Evolutionary conservation across 2,113 vertebrate species (phyloP).

Genomic region (Ictalurus furcatus): DNA sequence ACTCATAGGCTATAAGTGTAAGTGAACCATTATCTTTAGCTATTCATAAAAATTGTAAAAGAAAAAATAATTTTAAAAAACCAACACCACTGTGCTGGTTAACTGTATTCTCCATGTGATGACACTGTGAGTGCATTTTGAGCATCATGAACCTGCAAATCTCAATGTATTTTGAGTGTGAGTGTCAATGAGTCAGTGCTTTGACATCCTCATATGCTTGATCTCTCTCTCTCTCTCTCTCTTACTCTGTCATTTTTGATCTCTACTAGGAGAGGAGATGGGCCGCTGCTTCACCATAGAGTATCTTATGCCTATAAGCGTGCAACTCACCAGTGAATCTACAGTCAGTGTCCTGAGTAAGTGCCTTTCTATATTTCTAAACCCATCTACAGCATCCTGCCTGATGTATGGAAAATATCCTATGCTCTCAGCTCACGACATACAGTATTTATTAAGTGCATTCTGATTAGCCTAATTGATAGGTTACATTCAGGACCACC

Average conservation of each 20-base stretch:
- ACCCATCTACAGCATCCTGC: neutral
- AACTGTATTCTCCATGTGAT: neutral
- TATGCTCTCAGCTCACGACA: neutral
- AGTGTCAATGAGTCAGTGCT: neutral
- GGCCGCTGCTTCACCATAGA: conserved; percentile 94
- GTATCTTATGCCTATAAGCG: conserved; percentile 90
- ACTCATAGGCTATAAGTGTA: neutral
- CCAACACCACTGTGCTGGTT: neutral
- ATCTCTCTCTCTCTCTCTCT: too few relatives aligned
- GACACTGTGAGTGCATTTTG: conserved; percentile 19
- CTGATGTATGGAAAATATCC: neutral
- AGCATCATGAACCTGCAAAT: neutral
- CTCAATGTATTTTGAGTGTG: conserved; percentile 2
- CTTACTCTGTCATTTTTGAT: conserved; percentile 32
- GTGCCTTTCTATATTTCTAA: conserved; percentile 52
- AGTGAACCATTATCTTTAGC: neutral
- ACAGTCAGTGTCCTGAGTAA: conserved; percentile 91
- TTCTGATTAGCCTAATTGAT: neutral
- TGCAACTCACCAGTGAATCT: conserved; percentile 90
- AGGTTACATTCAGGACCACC: neutral
- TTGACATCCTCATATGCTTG: neutral
- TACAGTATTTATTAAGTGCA: neutral
- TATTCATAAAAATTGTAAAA: neutral
- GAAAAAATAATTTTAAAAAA: too few relatives aligned
- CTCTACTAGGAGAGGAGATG: conserved; percentile 81